Base-by-base conservation (phyloP, 2,113 vertebrate species). In the Notothenia rossii region DNA sequence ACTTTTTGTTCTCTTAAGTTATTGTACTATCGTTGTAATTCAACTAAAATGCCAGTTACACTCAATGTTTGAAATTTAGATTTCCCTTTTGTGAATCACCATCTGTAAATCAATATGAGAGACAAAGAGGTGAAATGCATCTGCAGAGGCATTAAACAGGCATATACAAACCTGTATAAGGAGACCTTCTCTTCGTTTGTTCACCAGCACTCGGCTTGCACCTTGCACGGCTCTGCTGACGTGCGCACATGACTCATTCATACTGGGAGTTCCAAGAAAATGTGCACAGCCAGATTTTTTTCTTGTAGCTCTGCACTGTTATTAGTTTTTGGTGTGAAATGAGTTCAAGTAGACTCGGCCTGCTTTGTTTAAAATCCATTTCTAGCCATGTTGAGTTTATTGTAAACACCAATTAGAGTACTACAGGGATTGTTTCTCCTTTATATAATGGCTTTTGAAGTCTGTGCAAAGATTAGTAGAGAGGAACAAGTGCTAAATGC, bases 321-420 rank as follows among this genome's bases (percentile, higher is more conserved):
- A 61, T 76, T 73, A 69, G 50, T 75, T 70, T 69, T 77, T 72
- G 56, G 40, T 73, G 60, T 73, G 59, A 82, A 67, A 65, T 58
- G 25, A 69, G 67, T 77, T 67, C 53, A 77, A 73, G 29, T 69
- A 15, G 51, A 72, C 45, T 71, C 40, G 17, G 68, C 36, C 48
- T 36, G 22, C 77, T 85, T 83, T 81, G 66, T 80, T 81, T 86
- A 54, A 85, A 86, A 85, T 81, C 36, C 83, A 75, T 88, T 85
- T 77, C 62, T 79, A 86, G 72, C 29, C 2, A 56, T 80, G 86
- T 77, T 15, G 59, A 73, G 64, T 75, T 72, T 20, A 43, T 65
- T 76, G 69, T 85, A 91, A 88, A 87, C 86, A 85, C 49, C 72
- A 88, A 81, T 87, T 88, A 65, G 45, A 71, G 48, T 54, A 79